phyloP scores from a whole-genome alignment of 2,797 vertebrate genomes.

The Sebastes wilsoni region DNA sequence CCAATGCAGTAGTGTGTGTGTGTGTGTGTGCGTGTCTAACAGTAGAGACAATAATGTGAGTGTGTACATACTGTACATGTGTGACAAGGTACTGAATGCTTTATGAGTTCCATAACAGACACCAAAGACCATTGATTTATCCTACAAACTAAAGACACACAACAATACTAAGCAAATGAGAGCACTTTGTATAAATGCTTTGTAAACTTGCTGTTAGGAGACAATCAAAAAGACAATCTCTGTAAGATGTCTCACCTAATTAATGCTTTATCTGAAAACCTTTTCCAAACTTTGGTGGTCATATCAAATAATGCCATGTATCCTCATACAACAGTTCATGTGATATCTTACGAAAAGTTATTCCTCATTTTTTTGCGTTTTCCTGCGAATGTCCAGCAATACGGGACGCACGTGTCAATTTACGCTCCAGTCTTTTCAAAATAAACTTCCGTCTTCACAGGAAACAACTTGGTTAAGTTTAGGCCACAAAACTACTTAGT shows the following conservation, averaged over 20 bases:
- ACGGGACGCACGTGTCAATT: no score
- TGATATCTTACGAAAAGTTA: no score
- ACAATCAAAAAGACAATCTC: constrained; percentile 43
- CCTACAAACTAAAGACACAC: constrained; percentile 12
- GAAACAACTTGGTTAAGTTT: fast-evolving
- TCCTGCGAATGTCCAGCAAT: no score
- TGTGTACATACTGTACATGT: not conserved
- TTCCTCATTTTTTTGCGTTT: no score
- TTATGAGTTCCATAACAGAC: constrained; percentile 1
- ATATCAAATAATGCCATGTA: constrained; percentile 7
- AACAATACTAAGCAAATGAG: constrained; percentile 29
- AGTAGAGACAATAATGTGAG: constrained; percentile 7
- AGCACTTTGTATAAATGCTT: constrained; percentile 69
- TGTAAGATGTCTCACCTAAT: constrained; percentile 5
- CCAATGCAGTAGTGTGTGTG: constrained; percentile 58
- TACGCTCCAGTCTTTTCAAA: no score
- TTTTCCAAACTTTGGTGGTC: not conserved
- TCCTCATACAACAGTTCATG: no score
- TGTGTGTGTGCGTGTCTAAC: not conserved
- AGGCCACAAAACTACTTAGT: no score
- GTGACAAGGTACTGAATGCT: constrained; percentile 21
- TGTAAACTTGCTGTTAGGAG: constrained; percentile 37
- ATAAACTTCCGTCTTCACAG: no score
- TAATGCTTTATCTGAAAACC: not conserved
- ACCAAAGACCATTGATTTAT: constrained; percentile 37